Base-by-base conservation (phyloP, 2,797 vertebrate species). In the Dermochelys coriacea region DNA sequence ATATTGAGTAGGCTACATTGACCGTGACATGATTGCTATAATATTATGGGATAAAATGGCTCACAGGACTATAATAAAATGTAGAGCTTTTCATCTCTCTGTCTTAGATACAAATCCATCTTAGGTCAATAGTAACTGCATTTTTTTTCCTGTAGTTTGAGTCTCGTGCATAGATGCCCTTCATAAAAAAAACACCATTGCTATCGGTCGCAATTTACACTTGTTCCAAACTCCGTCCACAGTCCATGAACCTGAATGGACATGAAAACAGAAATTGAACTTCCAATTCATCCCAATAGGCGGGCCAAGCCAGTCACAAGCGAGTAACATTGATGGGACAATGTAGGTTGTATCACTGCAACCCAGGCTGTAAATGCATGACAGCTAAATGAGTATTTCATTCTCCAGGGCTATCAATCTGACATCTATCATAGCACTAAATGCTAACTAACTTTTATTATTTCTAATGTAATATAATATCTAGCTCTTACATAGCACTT, bases 91-190 rank as follows among this genome's bases (percentile, higher is more conserved):
- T 95, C 95, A 51, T 79, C 84, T 93, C 50, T 77, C 1, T 81
- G 88, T 71, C 79, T 71, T 25, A 14, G 87, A 85, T 93, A 92
- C 88, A 85, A 74, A 95, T 89, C 85, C 79, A 92, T 92, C 91
- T 84, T 84, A 84, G 81, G 37, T 25, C 37, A 64, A 68, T 45
- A 83, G 37, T 50, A 57, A 50, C 82, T 82, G 31, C 27, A n/a
- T 68, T 82, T 92, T 92, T 85, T 88, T 12, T 41, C 41, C 37
- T 85, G 68, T 68, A 68, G 61, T 92, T 89, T 89, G 88, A 85
- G 82, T 89, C 57, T 52, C 82, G 45, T 50, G 49, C 82, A 80
- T 54, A 37, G 78, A 55, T 27, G 57, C 49, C 91, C 81, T 92
- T 89, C 78, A n/a, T 86, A 89, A 52, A 82, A 52, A 82, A 55